Evolutionary conservation across 2,888 invertebrate genomes (phyloP).

Genomic region (Aporophyla nigra): DNA sequence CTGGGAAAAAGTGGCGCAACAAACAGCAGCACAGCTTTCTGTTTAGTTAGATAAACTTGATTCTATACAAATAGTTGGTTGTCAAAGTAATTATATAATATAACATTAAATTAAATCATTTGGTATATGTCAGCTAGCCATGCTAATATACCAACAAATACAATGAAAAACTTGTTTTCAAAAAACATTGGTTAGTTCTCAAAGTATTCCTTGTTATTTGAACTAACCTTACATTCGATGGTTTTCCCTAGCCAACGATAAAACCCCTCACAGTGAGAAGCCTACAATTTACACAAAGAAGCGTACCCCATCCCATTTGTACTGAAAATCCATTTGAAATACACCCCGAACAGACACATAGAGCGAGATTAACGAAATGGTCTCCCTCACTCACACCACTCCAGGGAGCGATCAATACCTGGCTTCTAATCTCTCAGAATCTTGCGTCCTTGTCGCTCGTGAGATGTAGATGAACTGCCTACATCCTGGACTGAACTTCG

Average conservation of each 20-base stretch:
- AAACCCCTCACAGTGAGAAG: constrained; percentile 47
- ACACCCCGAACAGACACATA: constrained; percentile 84
- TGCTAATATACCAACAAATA: too few species aligned
- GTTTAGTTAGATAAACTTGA: too few species aligned
- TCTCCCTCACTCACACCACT: constrained; percentile 64
- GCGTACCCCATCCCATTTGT: constrained; percentile 55
- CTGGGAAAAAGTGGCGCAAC: too few species aligned
- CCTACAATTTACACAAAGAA: constrained; percentile 53
- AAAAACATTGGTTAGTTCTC: neutral
- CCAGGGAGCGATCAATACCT: constrained; percentile 78
- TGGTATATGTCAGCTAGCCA: too few species aligned
- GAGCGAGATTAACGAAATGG: constrained; percentile 86
- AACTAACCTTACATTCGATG: neutral
- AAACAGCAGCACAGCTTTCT: too few species aligned
- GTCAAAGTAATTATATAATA: too few species aligned
- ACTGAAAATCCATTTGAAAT: constrained; percentile 78
- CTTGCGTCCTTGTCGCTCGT: constrained; percentile 86
- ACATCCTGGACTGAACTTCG: constrained; percentile 57
- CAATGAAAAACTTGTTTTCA: neutral
- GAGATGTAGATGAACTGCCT: constrained; percentile 77
- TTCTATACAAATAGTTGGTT: too few species aligned
- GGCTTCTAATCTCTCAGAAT: constrained; percentile 85
- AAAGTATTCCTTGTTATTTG: neutral
- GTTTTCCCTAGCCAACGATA: neutral
- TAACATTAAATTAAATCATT: too few species aligned